Evolutionary conservation across 2,113 vertebrate species (phyloP).

Genomic region (Hucho hucho): DNA sequence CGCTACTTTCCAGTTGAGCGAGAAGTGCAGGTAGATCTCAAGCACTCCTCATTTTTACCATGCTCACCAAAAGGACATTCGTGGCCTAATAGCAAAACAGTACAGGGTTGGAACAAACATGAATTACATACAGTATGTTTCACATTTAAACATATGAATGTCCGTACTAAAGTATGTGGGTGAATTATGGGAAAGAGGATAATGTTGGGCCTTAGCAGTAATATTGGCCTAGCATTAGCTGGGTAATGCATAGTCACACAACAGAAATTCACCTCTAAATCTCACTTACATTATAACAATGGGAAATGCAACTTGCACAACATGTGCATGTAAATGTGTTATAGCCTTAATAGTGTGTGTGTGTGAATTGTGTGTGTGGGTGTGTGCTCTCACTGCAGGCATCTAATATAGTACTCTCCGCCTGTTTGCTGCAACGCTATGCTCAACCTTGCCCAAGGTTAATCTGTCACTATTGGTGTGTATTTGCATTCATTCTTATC

Average conservation of each 20-base stretch:
- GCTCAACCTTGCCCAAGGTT: constrained; percentile 78
- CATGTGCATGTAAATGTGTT: neutral
- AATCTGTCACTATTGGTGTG: constrained; percentile 77
- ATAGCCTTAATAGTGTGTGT: neutral
- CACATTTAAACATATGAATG: neutral
- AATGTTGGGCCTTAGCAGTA: neutral
- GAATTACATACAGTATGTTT: neutral
- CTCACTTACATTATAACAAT: neutral
- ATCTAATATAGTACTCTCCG: constrained; percentile 23
- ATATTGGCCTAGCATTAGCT: constrained; percentile 10
- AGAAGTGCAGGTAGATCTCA: neutral
- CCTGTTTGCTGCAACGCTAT: constrained; percentile 50
- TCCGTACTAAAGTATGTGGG: neutral
- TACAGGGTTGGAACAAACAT: neutral
- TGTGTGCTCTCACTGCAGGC: constrained; percentile 44
- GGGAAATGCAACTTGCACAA: neutral
- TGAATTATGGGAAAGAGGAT: neutral
- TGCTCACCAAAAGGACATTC: constrained; percentile 35
- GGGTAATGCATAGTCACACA: neutral
- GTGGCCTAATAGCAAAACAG: constrained; percentile 19
- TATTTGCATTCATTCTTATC: constrained; percentile 81
- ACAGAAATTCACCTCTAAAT: no score
- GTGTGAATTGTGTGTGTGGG: constrained; percentile 6
- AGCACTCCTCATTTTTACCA: neutral
- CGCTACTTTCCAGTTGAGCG: constrained; percentile 53